phyloP scores from a whole-genome alignment of 30 jellyfish, hydroid and myxozoan genomes.

The Cassiopea andromeda region DNA sequence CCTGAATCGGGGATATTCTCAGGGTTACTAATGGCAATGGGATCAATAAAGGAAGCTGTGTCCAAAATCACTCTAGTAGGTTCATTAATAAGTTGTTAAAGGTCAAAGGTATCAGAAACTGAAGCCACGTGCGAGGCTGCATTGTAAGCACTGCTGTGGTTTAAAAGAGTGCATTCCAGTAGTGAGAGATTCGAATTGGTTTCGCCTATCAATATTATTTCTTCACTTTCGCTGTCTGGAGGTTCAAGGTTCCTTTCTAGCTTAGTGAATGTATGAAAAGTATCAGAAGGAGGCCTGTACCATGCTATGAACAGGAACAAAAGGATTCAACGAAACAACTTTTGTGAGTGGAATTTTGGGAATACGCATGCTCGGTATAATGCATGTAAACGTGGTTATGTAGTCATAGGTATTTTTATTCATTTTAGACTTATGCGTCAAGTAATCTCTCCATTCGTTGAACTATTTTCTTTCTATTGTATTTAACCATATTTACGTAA shows the following conservation, averaged over 20 bases:
- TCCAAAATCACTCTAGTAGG: background rate
- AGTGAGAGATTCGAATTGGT: background rate
- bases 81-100: background rate
- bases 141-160: background rate
- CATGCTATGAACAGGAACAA: background rate
- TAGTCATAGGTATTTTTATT: too few relatives aligned
- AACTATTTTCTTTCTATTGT: too few relatives aligned
- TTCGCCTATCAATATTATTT: background rate
- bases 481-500: too few relatives aligned
- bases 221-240: background rate
- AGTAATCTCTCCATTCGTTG: too few relatives aligned
- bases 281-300: conserved; percentile 14
- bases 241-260: background rate
- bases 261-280: background rate
- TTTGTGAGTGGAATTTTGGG: too few relatives aligned
- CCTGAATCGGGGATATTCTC: background rate
- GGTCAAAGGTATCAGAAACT: too few relatives aligned
- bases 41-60: background rate
- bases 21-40: background rate
- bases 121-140: too few relatives aligned
- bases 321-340: too few relatives aligned
- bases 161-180: background rate
- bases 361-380: too few relatives aligned
- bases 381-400: too few relatives aligned
- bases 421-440: too few relatives aligned